A percentile compares a stretch with the other conserved stretches of the same genome.
Conservation (phyloP, 2,797 vertebrate species). For the Neomorphus geoffroyi region DNA sequence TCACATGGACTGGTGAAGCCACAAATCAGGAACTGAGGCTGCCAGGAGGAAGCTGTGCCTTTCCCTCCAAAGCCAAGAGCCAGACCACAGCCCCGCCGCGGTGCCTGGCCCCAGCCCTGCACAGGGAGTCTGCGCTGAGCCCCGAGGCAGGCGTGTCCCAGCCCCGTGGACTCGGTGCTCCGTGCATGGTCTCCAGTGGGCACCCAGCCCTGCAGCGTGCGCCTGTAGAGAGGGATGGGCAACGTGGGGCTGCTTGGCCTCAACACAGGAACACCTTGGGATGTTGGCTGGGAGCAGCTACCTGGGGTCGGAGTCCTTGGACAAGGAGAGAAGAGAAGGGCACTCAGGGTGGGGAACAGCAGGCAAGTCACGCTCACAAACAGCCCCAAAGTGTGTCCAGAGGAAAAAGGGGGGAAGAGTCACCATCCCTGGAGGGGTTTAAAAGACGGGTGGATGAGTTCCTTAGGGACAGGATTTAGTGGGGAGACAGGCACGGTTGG, state of each 20-base stretch:
- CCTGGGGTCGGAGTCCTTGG: neutral
- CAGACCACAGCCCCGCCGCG: fast-evolving
- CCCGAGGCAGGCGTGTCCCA: neutral
- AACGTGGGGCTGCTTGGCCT: neutral
- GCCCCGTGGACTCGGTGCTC: neutral
- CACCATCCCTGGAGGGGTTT: no score
- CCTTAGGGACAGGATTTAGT: no score
- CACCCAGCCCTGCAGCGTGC: neutral
- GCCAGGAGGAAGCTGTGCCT: neutral
- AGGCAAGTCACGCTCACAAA: neutral
- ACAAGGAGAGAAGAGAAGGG: neutral
- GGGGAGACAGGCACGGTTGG: no score
- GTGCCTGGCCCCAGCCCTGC: neutral
- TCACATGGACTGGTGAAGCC: neutral
- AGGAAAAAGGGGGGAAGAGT: neutral
- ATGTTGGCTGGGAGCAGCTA: neutral
- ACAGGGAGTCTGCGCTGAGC: fast-evolving
- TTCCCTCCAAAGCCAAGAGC: neutral
- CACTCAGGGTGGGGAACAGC: fast-evolving
- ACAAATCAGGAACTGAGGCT: neutral
- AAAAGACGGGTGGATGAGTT: no score
- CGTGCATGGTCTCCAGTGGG: fast-evolving
- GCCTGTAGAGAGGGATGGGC: neutral
- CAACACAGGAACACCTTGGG: neutral
- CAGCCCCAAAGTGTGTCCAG: neutral